phyloP scores from a whole-genome alignment of 2,113 vertebrate species.

The Meleagris gallopavo region DNA sequence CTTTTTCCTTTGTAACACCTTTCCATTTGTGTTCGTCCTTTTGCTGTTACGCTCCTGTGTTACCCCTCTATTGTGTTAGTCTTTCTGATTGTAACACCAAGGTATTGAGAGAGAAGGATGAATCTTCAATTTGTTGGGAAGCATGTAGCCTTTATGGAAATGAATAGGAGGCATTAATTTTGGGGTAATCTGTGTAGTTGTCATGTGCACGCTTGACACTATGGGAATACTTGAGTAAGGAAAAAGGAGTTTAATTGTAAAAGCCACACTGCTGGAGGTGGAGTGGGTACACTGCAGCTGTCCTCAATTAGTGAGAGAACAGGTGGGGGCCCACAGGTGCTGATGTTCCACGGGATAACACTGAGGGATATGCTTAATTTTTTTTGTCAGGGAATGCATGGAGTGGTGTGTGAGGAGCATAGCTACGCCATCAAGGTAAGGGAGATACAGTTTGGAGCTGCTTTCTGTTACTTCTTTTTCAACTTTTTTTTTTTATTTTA shows the following conservation, averaged over 20 bases:
- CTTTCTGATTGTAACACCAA: not conserved
- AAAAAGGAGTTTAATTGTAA: not conserved
- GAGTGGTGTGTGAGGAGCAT: rapidly evolving
- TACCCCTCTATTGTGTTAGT: too few relatives aligned
- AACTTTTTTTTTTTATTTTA: not conserved
- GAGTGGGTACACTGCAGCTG: not conserved
- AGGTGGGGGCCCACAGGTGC: not conserved
- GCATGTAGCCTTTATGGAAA: not conserved
- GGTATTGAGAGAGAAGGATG: not conserved
- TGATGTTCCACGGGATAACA: too few relatives aligned
- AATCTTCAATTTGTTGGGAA: not conserved
- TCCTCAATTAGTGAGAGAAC: not conserved
- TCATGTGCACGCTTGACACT: rapidly evolving
- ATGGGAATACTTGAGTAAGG: not conserved
- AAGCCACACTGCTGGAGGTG: not conserved
- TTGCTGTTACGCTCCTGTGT: too few relatives aligned
- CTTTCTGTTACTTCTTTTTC: not conserved
- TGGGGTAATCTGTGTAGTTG: not conserved
- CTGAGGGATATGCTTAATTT: rapidly evolving
- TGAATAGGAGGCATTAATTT: too few relatives aligned
- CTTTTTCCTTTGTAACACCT: too few relatives aligned
- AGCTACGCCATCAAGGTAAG: not conserved
- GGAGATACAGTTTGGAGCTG: not conserved
- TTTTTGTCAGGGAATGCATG: rapidly evolving
- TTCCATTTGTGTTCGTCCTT: too few relatives aligned